A percentile compares a stretch with the other conserved stretches of the same genome.
These are phyloP conservation scores for Distichodus sexfasciatus DNA, from an alignment of 2,797 vertebrate genomes.

Conservation along the genomic window DNA sequence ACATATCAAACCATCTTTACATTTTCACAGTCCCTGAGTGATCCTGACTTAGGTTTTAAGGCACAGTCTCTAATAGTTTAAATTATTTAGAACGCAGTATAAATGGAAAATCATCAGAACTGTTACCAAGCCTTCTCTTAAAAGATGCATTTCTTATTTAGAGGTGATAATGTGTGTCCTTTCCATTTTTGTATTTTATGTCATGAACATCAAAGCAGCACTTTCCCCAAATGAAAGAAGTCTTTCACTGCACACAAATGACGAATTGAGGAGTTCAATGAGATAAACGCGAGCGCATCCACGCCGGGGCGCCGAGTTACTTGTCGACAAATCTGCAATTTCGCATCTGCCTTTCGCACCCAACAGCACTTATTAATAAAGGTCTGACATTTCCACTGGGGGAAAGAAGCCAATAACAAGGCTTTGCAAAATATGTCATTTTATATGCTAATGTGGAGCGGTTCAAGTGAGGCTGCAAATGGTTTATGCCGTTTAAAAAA, in stretches of 20 bases:
- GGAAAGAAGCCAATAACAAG: constrained; percentile 31
- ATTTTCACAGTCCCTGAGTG: too few relatives aligned
- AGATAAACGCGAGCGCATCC: constrained; percentile 18
- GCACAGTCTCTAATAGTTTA: too few relatives aligned
- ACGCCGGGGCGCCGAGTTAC: background rate
- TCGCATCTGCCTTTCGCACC: constrained; percentile 12
- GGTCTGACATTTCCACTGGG: constrained; percentile 42
- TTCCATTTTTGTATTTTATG: background rate
- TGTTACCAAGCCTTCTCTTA: too few relatives aligned
- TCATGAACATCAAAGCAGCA: background rate
- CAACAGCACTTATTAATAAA: constrained; percentile 40
- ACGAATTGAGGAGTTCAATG: background rate
- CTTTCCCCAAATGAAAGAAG: background rate
- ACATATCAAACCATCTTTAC: too few relatives aligned
- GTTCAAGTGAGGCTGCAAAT: constrained; percentile 5
- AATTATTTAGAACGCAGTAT: too few relatives aligned
- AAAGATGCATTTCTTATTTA: too few relatives aligned
- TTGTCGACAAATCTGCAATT: constrained; percentile 37
- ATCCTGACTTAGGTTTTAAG: too few relatives aligned
- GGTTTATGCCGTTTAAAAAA: too few relatives aligned
- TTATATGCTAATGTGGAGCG: constrained; percentile 19
- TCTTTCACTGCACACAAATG: background rate
- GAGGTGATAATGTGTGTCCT: background rate
- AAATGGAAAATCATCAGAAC: too few relatives aligned
- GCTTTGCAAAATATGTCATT: constrained; percentile 18